These are phyloP conservation scores for Nyctibius bracteatus DNA, from an alignment of 2,113 vertebrate species.

Conservation along the genomic window DNA sequence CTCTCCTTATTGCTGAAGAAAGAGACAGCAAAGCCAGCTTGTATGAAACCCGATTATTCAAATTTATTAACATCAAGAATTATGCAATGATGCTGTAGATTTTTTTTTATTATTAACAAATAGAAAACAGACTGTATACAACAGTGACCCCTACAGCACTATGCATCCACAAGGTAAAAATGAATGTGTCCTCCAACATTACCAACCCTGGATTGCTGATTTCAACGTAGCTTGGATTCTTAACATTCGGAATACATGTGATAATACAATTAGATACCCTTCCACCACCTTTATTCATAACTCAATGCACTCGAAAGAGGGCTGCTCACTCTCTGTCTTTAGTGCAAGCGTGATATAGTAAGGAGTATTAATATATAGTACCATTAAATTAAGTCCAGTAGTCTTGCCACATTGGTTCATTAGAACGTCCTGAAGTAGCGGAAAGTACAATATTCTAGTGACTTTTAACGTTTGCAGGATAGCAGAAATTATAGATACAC, in stretches of 20 bases:
- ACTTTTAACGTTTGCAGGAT: conserved; percentile 83
- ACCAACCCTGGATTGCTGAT: conserved; percentile 78
- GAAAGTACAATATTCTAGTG: conserved; percentile 78
- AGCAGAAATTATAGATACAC: conserved; percentile 71
- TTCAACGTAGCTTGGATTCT: conserved; percentile 69
- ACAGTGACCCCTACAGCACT: conserved; percentile 88
- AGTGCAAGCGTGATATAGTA: conserved; percentile 80
- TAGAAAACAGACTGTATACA: conserved; percentile 98
- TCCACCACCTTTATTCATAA: conserved; percentile 80
- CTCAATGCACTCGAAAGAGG: conserved; percentile 76
- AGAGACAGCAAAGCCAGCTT: conserved; percentile 72
- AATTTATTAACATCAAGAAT: conserved; percentile 97
- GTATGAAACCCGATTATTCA: conserved; percentile 92
- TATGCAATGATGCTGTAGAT: conserved; percentile 87
- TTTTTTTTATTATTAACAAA: conserved; percentile 90
- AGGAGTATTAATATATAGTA: conserved; percentile 80
- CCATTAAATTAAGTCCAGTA: conserved; percentile 88
- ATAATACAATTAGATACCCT: conserved; percentile 79
- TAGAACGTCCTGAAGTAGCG: conserved; percentile 77
- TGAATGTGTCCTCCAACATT: conserved; percentile 82
- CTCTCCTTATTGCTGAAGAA: conserved; percentile 51
- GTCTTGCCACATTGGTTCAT: conserved; percentile 85
- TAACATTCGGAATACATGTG: conserved; percentile 64
- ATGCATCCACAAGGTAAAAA: conserved; percentile 98
- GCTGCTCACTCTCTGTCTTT: conserved; percentile 73